phyloP scores from a whole-genome alignment of 2,797 vertebrate species.

The Pantherophis alleghaniensis region DNA sequence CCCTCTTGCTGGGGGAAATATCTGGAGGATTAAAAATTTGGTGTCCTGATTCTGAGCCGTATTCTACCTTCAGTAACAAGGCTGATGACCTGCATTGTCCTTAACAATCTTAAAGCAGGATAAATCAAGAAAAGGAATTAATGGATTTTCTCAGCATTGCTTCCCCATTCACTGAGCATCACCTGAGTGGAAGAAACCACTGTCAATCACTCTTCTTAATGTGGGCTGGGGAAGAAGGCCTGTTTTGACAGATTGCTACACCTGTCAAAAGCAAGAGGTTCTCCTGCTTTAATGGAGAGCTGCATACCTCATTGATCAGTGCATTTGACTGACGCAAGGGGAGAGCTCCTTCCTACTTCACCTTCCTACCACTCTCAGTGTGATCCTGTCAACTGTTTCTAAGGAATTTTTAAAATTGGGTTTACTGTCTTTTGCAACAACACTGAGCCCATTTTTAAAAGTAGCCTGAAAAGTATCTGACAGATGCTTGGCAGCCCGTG shows the following conservation, averaged over 20 bases:
- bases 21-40: background rate
- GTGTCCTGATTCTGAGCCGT: background rate
- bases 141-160: background rate
- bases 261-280: background rate
- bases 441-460: background rate
- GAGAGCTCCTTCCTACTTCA: background rate
- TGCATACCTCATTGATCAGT: background rate
- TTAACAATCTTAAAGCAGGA: background rate
- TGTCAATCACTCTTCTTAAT: background rate
- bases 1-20: background rate
- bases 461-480: background rate
- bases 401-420: background rate
- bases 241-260: background rate
- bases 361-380: background rate
- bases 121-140: background rate
- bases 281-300: background rate
- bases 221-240: background rate
- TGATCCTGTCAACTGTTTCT: background rate
- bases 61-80: background rate
- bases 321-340: background rate
- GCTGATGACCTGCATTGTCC: background rate
- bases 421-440: background rate
- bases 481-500: background rate
- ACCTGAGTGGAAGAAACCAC: background rate
- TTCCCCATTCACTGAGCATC: background rate